Conservation (phyloP, 2,113 vertebrate genomes). For the Gambusia holbrooki region DNA sequence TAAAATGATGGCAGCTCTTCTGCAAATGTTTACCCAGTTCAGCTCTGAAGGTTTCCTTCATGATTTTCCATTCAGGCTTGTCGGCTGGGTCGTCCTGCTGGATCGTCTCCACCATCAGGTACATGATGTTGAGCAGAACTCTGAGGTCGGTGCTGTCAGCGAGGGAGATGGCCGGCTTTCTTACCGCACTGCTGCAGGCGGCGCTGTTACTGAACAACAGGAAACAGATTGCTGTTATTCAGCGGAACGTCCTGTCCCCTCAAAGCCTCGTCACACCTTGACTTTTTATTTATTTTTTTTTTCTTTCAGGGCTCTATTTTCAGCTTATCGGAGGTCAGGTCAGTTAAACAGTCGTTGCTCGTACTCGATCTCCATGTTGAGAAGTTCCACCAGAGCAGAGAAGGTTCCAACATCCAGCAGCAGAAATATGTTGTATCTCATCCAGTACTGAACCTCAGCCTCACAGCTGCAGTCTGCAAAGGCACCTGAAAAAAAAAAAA, state of each 20-base stretch:
- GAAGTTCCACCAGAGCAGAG: conserved; percentile 93
- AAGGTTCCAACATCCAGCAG: conserved; percentile 94
- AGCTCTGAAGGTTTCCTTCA: conserved; percentile 90
- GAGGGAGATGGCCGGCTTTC: conserved; percentile 97
- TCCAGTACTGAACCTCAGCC: conserved; percentile 92
- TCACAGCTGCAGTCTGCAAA: conserved; percentile 93
- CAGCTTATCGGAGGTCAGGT: not conserved
- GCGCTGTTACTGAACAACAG: conserved; percentile 88
- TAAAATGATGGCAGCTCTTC: not conserved
- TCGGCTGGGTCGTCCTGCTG: conserved; percentile 91
- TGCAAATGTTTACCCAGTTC: conserved; percentile 85
- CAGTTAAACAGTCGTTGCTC: conserved; percentile 36
- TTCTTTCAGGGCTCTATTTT: not conserved
- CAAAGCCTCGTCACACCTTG: not conserved
- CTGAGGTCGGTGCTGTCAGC: conserved; percentile 97
- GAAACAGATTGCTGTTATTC: not conserved
- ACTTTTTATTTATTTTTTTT: too few relatives aligned
- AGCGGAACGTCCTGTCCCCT: not conserved
- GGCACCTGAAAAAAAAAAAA: conserved; percentile 81
- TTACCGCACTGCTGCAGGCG: conserved; percentile 94
- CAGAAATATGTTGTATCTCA: conserved; percentile 95
- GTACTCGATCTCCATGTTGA: conserved; percentile 99
- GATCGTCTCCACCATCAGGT: conserved; percentile 94
- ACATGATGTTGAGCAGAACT: conserved; percentile 98
- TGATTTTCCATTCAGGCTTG: conserved; percentile 88